phyloP scores from a whole-genome alignment of 2,888 invertebrate species.

The Clanis bilineata region DNA sequence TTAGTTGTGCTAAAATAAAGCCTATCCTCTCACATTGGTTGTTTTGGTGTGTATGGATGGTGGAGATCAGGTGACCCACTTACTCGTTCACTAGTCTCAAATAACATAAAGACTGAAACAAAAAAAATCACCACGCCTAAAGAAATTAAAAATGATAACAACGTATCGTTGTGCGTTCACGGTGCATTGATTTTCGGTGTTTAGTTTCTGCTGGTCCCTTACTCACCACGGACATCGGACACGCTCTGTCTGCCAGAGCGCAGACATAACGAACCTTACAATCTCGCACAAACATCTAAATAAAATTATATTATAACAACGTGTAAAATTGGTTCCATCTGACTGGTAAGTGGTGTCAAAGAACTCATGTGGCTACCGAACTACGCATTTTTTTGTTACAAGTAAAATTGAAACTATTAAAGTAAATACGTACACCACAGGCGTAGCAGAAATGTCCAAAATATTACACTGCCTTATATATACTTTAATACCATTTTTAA shows the following conservation, averaged over 20 bases:
- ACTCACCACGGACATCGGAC: not conserved
- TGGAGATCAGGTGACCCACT: no score
- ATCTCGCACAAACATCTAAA: not conserved
- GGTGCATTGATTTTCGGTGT: not conserved
- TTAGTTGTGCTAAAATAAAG: no score
- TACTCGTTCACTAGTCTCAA: no score
- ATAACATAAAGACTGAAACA: not conserved
- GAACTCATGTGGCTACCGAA: not conserved
- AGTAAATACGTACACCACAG: no score
- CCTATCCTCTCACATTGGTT: no score
- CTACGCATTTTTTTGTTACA: no score
- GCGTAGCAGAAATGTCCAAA: no score
- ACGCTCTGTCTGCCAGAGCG: not conserved
- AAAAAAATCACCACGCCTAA: not conserved
- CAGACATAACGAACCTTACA: not conserved
- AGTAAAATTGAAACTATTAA: no score
- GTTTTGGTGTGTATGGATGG: no score
- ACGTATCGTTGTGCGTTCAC: not conserved
- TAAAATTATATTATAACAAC: not conserved
- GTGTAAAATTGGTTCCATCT: not conserved
- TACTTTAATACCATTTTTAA: no score
- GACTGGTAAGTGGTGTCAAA: not conserved
- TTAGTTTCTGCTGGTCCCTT: not conserved
- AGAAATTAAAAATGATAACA: not conserved
- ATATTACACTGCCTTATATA: no score